Evolutionary conservation across 2,113 vertebrate genomes (phyloP).

Genomic region (Apteryx mantelli): DNA sequence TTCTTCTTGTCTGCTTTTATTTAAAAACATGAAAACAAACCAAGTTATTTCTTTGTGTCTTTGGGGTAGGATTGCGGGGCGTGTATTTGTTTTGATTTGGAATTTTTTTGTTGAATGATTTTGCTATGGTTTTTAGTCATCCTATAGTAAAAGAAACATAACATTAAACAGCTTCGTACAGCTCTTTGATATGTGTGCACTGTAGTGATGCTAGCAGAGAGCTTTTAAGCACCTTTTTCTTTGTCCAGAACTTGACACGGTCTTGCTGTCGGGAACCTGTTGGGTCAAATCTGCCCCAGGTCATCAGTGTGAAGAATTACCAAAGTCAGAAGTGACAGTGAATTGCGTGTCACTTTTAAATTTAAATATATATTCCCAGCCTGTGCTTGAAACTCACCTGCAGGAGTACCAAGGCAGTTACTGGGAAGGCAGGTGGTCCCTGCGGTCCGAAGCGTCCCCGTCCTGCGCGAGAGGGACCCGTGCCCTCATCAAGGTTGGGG

Average conservation of each 20-base stretch:
- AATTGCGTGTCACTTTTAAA: not conserved
- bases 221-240: not conserved
- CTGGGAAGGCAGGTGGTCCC: not conserved
- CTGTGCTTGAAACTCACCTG: fast-evolving
- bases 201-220: not conserved
- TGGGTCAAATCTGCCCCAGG: not conserved
- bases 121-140: not conserved
- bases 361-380: not conserved
- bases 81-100: conserved; percentile 3
- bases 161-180: not conserved
- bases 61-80: not conserved
- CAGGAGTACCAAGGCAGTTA: not conserved
- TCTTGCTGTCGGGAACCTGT: not conserved
- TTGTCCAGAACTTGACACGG: not conserved
- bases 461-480: too few species aligned
- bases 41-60: not conserved
- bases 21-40: not conserved
- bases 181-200: not conserved
- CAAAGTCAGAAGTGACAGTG: not conserved
- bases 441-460: not conserved
- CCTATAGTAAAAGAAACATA: not conserved
- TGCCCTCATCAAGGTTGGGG: fast-evolving
- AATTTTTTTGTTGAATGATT: not conserved
- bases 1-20: not conserved
- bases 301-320: not conserved